Evolutionary conservation across 2,113 vertebrate genomes (phyloP).

Genomic region (Orthonyx spaldingii): DNA sequence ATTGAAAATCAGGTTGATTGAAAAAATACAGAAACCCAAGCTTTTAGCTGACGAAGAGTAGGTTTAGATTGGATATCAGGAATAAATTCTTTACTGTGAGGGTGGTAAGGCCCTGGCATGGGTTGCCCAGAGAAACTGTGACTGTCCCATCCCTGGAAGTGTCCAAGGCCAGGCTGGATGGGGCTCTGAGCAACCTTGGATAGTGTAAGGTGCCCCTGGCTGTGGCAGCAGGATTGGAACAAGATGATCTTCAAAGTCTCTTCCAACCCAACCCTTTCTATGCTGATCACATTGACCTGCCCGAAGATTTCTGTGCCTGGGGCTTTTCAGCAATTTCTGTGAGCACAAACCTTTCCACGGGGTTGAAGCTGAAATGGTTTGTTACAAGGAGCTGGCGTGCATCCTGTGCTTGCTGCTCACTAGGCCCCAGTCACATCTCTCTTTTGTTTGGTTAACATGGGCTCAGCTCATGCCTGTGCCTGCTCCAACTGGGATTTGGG

Average conservation of each 20-base stretch:
- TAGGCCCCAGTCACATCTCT: background rate
- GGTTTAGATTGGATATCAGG: background rate
- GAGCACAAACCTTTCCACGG: background rate
- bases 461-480: background rate
- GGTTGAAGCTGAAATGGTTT: background rate
- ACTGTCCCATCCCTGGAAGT: background rate
- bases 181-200: background rate
- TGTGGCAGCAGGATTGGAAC: background rate
- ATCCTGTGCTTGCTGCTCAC: accelerated
- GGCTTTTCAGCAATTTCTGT: background rate
- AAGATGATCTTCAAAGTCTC: background rate
- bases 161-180: background rate
- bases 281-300: background rate
- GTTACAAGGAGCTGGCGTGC: background rate
- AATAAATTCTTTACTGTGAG: background rate
- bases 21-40: background rate
- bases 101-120: background rate
- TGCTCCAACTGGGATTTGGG: background rate
- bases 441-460: accelerated
- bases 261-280: background rate
- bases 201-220: background rate
- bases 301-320: background rate
- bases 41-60: background rate
- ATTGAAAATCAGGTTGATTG: background rate
- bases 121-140: background rate